Percentiles rank a stretch among this genome's conserved stretches.
These are phyloP conservation scores for Athetis lepigone DNA, from an alignment of 2,888 invertebrate genomes.

Conservation along the genomic window DNA sequence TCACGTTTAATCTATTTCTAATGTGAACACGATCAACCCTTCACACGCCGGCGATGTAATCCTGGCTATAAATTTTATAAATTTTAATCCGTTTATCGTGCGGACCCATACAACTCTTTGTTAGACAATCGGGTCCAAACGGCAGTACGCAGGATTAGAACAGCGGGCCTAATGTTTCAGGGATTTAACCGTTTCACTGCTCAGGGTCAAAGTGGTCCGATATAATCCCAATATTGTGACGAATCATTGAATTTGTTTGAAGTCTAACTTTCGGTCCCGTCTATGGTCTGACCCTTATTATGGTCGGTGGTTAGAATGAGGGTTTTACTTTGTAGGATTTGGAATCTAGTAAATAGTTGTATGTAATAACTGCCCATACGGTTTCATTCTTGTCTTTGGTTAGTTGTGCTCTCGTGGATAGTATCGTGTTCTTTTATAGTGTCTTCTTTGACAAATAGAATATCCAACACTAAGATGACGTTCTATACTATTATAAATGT, in stretches of 20 bases:
- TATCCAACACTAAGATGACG: too few species aligned
- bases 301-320: not conserved
- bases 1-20: slow-evolving; percentile 55
- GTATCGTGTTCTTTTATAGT: too few species aligned
- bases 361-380: not conserved
- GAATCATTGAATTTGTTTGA: slow-evolving; percentile 66
- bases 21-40: slow-evolving; percentile 65
- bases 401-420: too few species aligned
- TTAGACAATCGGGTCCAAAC: slow-evolving; percentile 69
- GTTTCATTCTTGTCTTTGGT: too few species aligned
- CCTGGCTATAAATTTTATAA: slow-evolving; percentile 81
- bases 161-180: slow-evolving; percentile 71
- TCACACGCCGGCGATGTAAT: slow-evolving; percentile 71
- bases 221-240: slow-evolving; percentile 66
- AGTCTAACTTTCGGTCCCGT: slow-evolving; percentile 25
- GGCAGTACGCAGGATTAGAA: slow-evolving; percentile 75
- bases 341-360: not conserved
- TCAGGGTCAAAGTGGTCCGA: slow-evolving; percentile 47
- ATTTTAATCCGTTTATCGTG: slow-evolving; percentile 87
- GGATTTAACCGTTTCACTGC: slow-evolving; percentile 58
- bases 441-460: too few species aligned
- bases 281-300: slow-evolving; percentile 1
- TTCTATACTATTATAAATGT: too few species aligned
- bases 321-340: not conserved
- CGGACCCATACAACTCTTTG: slow-evolving; percentile 78